Evolutionary conservation across 2,888 invertebrate species (phyloP).

Genomic region (Gonocerus acuteangulatus): DNA sequence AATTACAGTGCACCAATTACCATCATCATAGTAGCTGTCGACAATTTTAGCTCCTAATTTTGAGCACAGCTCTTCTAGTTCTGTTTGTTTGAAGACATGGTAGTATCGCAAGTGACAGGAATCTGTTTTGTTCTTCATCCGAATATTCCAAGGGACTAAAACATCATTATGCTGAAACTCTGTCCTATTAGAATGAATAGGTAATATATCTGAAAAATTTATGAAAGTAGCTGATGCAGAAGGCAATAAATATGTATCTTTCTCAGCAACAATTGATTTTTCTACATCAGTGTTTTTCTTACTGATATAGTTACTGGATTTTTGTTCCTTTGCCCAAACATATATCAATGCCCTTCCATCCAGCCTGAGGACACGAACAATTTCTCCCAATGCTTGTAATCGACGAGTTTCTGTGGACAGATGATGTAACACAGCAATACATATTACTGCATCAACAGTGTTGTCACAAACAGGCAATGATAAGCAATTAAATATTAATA

Average conservation of each 20-base stretch:
- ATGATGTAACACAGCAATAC: constrained; percentile 96
- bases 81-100: constrained; percentile 83
- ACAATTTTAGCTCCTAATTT: constrained; percentile 50
- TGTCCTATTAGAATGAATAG: constrained; percentile 84
- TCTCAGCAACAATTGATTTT: constrained; percentile 18
- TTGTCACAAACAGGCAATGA: constrained; percentile 59
- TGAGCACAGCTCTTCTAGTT: constrained; percentile 61
- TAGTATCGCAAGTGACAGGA: constrained; percentile 69
- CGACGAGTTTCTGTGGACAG: constrained; percentile 74
- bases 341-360: constrained; percentile 74
- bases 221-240: not conserved
- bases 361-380: constrained; percentile 61
- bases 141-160: constrained; percentile 81
- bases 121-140: constrained; percentile 51
- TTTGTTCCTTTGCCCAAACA: constrained; percentile 94
- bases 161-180: constrained; percentile 84
- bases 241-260: constrained; percentile 19
- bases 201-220: constrained; percentile 45
- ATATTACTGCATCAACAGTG: constrained; percentile 73
- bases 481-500: constrained; percentile 70
- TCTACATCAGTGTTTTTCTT: constrained; percentile 43
- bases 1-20: constrained; percentile 88
- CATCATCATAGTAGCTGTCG: constrained; percentile 83
- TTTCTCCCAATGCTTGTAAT: constrained; percentile 63
- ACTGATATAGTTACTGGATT: constrained; percentile 55